Evolutionary conservation across 1,140 invertebrate species (phyloP).

Genomic region (Bombus turneri): DNA sequence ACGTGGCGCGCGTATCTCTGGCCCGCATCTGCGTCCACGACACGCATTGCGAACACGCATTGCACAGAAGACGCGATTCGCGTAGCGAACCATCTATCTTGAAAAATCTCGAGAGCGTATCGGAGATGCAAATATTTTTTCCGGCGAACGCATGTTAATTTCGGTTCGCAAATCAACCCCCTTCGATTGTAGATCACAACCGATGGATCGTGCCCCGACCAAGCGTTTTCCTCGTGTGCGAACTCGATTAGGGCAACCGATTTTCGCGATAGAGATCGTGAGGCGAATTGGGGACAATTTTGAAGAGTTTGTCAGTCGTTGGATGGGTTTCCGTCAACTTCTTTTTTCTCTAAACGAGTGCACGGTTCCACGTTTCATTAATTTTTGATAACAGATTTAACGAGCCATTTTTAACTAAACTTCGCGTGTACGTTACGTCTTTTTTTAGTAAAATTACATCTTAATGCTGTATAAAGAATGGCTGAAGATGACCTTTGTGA

Average conservation of each 20-base stretch:
- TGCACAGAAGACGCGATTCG: neutral
- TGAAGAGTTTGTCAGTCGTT: neutral
- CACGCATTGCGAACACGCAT: constrained; percentile 5
- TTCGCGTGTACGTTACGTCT: too few species aligned
- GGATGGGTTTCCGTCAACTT: too few species aligned
- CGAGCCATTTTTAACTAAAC: too few species aligned
- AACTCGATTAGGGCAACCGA: neutral
- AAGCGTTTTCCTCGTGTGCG: neutral
- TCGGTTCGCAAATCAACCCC: neutral
- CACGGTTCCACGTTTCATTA: neutral
- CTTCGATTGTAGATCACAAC: neutral
- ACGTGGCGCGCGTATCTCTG: constrained; percentile 16
- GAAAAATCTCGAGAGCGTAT: neutral
- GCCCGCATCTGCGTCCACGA: constrained; percentile 10
- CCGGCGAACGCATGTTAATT: neutral
- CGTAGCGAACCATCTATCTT: neutral
- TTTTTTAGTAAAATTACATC: too few species aligned
- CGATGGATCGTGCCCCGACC: neutral
- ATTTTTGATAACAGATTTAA: too few species aligned
- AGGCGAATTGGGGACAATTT: too few species aligned
- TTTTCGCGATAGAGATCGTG: neutral
- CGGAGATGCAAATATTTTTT: neutral
- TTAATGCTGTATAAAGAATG: too few species aligned
- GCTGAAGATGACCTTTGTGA: too few species aligned
- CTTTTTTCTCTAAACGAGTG: too few species aligned